Percentiles rank a stretch among this genome's conserved stretches.
phyloP scores from a whole-genome alignment of 2,888 invertebrate genomes.

The Myathropa florea region DNA sequence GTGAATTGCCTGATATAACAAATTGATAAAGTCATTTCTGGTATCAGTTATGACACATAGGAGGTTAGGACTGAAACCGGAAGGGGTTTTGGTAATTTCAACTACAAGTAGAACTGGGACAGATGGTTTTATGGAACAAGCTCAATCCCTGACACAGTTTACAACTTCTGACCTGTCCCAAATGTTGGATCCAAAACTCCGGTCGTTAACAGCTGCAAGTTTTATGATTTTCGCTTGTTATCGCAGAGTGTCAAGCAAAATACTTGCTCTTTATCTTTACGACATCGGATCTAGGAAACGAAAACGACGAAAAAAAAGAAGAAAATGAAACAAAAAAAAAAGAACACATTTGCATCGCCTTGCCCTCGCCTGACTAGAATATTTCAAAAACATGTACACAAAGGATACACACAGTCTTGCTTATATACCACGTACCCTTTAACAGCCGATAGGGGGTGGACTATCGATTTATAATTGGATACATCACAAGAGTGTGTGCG shows the following conservation, averaged over 20 bases:
- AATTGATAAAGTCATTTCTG: neutral
- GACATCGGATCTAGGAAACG: neutral
- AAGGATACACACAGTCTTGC: neutral
- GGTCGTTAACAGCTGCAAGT: neutral
- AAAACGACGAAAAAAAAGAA: neutral
- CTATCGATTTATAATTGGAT: neutral
- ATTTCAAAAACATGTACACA: neutral
- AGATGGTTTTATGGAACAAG: neutral
- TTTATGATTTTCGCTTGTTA: conserved; percentile 6
- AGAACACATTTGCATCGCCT: neutral
- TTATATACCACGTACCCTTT: neutral
- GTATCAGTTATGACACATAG: neutral
- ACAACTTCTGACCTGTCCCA: neutral
- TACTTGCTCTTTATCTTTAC: conserved; percentile 1
- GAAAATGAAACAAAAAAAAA: neutral
- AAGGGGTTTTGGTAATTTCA: neutral
- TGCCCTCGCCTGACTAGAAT: neutral
- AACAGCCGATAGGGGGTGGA: neutral
- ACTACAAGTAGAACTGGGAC: neutral
- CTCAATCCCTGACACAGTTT: neutral
- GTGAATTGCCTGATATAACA: neutral
- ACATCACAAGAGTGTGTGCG: neutral
- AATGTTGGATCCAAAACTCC: neutral
- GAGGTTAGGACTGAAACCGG: neutral
- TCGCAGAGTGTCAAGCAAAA: neutral